Evolutionary conservation across 1,140 invertebrate species (phyloP).

Genomic region (Arion vulgaris): DNA sequence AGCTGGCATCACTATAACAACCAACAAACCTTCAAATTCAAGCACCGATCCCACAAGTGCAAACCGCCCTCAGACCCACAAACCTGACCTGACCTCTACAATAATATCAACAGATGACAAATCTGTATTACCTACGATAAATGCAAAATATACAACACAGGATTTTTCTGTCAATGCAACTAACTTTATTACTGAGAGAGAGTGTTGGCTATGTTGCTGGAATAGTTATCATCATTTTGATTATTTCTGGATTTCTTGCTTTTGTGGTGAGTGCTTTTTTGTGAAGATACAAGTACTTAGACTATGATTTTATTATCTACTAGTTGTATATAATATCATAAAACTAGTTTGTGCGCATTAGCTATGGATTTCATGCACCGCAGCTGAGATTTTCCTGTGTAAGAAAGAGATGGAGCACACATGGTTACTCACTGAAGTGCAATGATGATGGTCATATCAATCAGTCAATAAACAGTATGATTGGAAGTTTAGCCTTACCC

Average conservation of each 20-base stretch:
- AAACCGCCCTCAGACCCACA: neutral
- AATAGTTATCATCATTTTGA: constrained; percentile 1
- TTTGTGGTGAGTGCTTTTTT: neutral
- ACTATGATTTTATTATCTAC: too few species aligned
- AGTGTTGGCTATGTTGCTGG: neutral
- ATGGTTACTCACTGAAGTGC: too few species aligned
- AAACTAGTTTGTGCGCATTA: too few species aligned
- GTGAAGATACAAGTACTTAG: too few species aligned
- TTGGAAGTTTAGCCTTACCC: too few species aligned
- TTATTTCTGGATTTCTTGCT: neutral
- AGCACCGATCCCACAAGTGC: neutral
- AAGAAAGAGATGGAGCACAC: too few species aligned
- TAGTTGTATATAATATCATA: too few species aligned
- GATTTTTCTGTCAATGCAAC: neutral
- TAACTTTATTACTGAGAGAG: neutral
- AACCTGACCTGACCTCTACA: neutral
- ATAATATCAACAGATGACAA: neutral
- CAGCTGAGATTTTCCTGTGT: too few species aligned
- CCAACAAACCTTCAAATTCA: neutral
- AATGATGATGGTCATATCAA: too few species aligned
- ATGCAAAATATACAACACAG: neutral
- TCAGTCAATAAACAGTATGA: too few species aligned
- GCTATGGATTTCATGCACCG: too few species aligned
- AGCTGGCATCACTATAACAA: neutral
- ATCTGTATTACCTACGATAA: neutral